phyloP scores from a whole-genome alignment of 2,888 invertebrate species.

The Hypomecis punctinalis region DNA sequence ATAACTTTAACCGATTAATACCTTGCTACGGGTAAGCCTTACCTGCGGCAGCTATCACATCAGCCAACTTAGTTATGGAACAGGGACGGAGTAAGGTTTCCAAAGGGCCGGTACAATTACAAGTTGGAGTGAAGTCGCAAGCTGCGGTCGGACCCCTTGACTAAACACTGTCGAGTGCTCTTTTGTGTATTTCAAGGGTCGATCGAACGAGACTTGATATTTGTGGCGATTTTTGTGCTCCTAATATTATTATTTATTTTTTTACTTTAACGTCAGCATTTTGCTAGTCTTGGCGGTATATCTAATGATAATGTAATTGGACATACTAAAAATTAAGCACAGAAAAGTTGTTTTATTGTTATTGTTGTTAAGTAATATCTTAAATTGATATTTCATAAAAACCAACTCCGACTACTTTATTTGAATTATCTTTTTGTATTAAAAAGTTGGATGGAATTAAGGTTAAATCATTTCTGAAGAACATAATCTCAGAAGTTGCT shows the following conservation, averaged over 20 bases:
- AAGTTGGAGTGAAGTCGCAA: conserved; percentile 6
- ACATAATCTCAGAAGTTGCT: not conserved
- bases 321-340: too few relatives aligned
- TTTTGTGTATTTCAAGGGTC: conserved; percentile 9
- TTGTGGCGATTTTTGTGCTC: not conserved
- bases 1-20: conserved; percentile 40
- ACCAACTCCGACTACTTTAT: too few relatives aligned
- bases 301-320: too few relatives aligned
- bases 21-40: conserved; percentile 35
- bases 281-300: too few relatives aligned
- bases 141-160: conserved; percentile 9
- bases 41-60: conserved; percentile 39
- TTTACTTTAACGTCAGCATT: too few relatives aligned
- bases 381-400: too few relatives aligned
- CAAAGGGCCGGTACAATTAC: conserved; percentile 12
- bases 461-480: too few relatives aligned
- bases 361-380: too few relatives aligned
- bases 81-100: conserved; percentile 7
- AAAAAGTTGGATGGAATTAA: too few relatives aligned
- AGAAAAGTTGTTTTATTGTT: too few relatives aligned
- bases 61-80: conserved; percentile 38
- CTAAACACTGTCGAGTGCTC: not conserved
- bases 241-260: not conserved
- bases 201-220: not conserved
- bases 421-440: too few relatives aligned